Evolutionary conservation across 2,888 invertebrate genomes (phyloP).

Genomic region (Drosophila pegasa): DNA sequence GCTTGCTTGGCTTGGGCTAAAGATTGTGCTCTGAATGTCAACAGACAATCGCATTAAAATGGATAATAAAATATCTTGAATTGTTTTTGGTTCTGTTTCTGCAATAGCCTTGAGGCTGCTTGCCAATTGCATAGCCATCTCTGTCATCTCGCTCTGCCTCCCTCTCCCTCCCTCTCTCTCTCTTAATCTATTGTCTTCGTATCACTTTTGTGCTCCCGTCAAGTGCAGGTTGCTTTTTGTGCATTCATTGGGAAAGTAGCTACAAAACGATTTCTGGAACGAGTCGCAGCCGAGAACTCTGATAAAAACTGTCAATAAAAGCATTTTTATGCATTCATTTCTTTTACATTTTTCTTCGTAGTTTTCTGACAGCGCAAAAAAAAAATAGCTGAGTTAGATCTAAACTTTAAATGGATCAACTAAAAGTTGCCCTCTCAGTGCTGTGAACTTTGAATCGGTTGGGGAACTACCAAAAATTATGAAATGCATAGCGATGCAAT

Average conservation of each 20-base stretch:
- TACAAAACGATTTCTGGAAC: constrained; percentile 31
- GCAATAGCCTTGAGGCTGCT: constrained; percentile 37
- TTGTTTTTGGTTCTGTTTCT: constrained; percentile 13
- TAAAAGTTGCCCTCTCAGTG: background rate
- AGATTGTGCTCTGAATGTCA: constrained; percentile 12
- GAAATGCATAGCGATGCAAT: too few relatives aligned
- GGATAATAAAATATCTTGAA: constrained; percentile 25
- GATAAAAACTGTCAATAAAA: constrained; percentile 70
- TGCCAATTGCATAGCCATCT: constrained; percentile 47
- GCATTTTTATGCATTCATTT: constrained; percentile 70
- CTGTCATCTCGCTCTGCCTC: background rate
- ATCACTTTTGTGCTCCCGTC: constrained; percentile 47
- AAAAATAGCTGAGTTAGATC: background rate
- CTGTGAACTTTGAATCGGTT: background rate
- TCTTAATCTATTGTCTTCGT: constrained; percentile 58
- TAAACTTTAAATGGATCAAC: background rate
- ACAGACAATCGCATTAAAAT: constrained; percentile 67
- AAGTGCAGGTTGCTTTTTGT: constrained; percentile 53
- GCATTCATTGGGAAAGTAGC: constrained; percentile 50
- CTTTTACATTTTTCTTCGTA: constrained; percentile 44
- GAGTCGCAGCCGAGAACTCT: constrained; percentile 20
- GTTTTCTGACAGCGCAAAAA: constrained; percentile 22
- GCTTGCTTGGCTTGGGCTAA: constrained; percentile 16
- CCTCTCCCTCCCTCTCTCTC: constrained; percentile 3
- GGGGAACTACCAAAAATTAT: too few relatives aligned